Conservation (phyloP, 2,888 invertebrate species). For the Sphaeridia pumilis region DNA sequence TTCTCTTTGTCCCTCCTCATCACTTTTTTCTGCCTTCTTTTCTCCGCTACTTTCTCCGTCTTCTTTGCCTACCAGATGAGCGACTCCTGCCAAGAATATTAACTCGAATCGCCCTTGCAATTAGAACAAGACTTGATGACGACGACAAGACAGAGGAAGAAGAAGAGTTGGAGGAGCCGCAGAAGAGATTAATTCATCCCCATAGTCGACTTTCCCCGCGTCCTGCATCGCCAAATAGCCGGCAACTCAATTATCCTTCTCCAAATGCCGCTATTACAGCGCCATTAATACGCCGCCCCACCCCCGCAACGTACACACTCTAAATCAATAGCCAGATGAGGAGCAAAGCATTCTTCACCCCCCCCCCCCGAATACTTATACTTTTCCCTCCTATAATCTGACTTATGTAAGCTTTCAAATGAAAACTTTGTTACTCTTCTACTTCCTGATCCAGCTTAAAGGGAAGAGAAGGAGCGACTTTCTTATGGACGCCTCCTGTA, state of each 20-base stretch:
- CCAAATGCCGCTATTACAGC: constrained; percentile 4
- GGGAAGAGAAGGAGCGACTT: no score
- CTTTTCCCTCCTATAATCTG: no score
- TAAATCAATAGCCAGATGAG: constrained; percentile 10
- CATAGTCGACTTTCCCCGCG: background rate
- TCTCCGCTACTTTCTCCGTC: background rate
- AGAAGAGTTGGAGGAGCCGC: background rate
- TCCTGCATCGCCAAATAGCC: background rate
- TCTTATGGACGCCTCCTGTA: no score
- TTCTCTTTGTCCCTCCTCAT: background rate
- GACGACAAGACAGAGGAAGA: no score
- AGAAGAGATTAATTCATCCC: constrained; percentile 8
- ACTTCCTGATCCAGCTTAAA: no score
- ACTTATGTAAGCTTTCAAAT: no score
- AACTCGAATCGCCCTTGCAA: background rate
- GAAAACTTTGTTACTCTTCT: no score
- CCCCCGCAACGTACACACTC: background rate
- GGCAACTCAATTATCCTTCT: constrained; percentile 8
- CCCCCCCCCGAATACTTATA: background rate
- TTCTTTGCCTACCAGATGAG: no score
- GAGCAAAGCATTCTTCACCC: background rate
- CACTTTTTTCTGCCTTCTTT: background rate
- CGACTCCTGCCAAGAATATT: background rate
- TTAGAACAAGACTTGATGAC: background rate
- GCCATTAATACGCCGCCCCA: constrained; percentile 10